These are phyloP conservation scores for Vombatus ursinus DNA, from an alignment of 2,113 vertebrate species.

Conservation along the genomic window DNA sequence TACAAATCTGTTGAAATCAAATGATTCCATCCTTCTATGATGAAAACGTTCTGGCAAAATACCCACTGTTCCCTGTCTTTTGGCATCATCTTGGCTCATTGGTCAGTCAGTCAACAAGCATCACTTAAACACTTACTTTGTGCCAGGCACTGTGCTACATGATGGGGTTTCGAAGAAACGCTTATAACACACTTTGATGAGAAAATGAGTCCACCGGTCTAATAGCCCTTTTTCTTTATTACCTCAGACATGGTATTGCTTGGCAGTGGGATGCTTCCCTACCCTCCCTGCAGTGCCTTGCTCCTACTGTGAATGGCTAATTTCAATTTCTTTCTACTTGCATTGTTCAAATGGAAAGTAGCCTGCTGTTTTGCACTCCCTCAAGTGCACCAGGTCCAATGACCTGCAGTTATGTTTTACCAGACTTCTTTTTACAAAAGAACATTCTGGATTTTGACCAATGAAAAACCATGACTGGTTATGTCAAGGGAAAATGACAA, in stretches of 20 bases:
- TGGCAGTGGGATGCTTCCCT: neutral
- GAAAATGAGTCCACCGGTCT: neutral
- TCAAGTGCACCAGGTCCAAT: neutral
- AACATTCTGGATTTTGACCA: neutral
- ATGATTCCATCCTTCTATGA: constrained; percentile 39
- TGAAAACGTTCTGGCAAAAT: neutral
- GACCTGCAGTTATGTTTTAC: neutral
- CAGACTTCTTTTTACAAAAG: neutral
- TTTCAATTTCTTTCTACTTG: neutral
- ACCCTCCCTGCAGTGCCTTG: neutral
- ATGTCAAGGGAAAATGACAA: neutral
- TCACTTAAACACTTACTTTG: neutral
- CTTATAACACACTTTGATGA: neutral
- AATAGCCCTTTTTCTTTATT: neutral
- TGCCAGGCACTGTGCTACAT: neutral
- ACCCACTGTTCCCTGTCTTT: neutral
- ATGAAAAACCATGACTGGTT: no score
- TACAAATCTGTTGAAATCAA: constrained; percentile 76
- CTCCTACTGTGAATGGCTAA: neutral
- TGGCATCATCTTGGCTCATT: neutral
- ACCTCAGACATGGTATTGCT: neutral
- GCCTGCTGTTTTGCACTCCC: neutral
- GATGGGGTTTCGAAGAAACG: neutral
- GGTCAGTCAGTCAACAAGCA: neutral
- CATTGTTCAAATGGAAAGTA: neutral